A percentile compares a stretch with the other conserved stretches of the same genome.
phyloP scores from a whole-genome alignment of 2,113 vertebrate species.

The Triplophysa tibetana region DNA sequence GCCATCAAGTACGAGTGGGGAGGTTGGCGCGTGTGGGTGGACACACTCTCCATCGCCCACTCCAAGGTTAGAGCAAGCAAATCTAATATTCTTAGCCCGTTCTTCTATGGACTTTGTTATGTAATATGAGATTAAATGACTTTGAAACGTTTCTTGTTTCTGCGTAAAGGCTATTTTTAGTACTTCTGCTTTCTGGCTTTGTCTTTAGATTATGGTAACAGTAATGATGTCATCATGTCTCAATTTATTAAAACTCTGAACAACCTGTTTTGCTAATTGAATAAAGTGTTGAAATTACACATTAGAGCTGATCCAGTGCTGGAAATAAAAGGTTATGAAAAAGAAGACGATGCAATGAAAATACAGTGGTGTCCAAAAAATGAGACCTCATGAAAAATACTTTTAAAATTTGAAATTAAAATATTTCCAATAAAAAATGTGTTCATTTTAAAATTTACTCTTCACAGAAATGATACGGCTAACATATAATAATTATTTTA shows the following conservation, averaged over 20 bases:
- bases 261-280: neutral
- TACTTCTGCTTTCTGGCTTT: neutral
- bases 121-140: neutral
- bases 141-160: slow-evolving; percentile 1
- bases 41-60: slow-evolving; percentile 97
- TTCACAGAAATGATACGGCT: no score
- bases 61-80: slow-evolving; percentile 84
- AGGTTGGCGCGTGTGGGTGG: slow-evolving; percentile 98
- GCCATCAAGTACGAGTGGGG: slow-evolving; percentile 99
- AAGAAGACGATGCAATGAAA: neutral
- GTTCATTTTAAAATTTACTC: no score
- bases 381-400: no score
- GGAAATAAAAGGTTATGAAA: neutral
- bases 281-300: neutral
- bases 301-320: neutral
- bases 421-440: no score
- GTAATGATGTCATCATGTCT: neutral
- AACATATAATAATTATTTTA: no score
- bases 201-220: neutral
- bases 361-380: neutral
- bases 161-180: neutral
- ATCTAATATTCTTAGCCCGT: neutral
- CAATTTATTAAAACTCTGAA: neutral
- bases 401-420: no score
- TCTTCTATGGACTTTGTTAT: neutral